phyloP scores from a whole-genome alignment of 1,140 invertebrate species.

The Aphelenchoides fujianensis region DNA sequence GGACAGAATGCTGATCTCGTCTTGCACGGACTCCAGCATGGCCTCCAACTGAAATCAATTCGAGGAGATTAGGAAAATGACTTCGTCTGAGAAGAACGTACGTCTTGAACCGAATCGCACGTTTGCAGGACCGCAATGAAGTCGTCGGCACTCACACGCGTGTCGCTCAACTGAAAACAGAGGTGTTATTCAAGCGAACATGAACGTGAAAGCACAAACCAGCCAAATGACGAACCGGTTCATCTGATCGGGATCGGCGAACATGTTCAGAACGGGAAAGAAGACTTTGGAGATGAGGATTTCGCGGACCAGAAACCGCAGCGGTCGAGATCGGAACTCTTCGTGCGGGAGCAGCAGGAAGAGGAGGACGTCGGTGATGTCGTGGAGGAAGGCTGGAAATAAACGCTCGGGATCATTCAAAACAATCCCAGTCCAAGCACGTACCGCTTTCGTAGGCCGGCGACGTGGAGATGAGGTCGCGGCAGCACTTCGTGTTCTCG shows the following conservation, averaged over 20 bases:
- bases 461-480: slow-evolving; percentile 66
- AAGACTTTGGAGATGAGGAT: slow-evolving; percentile 77
- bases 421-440: slow-evolving; percentile 61
- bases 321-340: slow-evolving; percentile 78
- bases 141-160: slow-evolving; percentile 55
- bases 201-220: slow-evolving; percentile 67
- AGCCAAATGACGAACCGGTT: slow-evolving; percentile 86
- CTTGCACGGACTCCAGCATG: slow-evolving; percentile 50
- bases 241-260: slow-evolving; percentile 89
- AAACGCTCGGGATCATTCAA: slow-evolving; percentile 22
- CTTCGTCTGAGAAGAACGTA: no score
- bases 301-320: slow-evolving; percentile 69
- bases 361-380: slow-evolving; percentile 78
- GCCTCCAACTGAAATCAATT: no score
- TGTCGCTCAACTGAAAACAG: slow-evolving; percentile 50
- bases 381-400: slow-evolving; percentile 77
- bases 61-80: no score
- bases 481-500: slow-evolving; percentile 67
- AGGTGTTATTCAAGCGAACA: slow-evolving; percentile 15
- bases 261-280: slow-evolving; percentile 74
- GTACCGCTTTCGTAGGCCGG: slow-evolving; percentile 65
- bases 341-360: slow-evolving; percentile 79
- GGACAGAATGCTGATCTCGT: slow-evolving; percentile 52
- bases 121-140: slow-evolving; percentile 53
- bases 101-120: slow-evolving; percentile 55